Evolutionary conservation across 2,888 invertebrate species (phyloP), one percentile per base, ranked within the genome.

Genomic region (Clostera curtula): DNA sequence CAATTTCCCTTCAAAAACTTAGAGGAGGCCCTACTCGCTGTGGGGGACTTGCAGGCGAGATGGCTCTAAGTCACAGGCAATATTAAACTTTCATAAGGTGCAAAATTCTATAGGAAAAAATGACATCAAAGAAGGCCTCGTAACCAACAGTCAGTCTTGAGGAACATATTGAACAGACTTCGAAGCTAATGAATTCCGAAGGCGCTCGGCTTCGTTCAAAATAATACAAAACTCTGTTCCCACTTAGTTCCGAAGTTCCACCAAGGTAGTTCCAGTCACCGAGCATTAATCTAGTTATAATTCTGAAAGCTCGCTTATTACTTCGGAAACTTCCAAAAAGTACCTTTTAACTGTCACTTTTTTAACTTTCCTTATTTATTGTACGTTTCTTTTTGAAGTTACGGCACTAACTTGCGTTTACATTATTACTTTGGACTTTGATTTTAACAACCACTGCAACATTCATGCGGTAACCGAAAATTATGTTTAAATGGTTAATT

Each of bases 211-310:
- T 69, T 69, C 65, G 59, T 68, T 70, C 71, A 75, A 79, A 82
- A 79, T 72, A 79, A 71, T 64, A 72, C 66, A 74, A 77, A 76
- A 76, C 68, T 64, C 43, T 43, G 58, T 64, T 68, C 51, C 57
- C 58, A 57, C 59, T 66, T 63, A 68, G 65, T 71, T 67, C 27
- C 48, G 31, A 72, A 77, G 66, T 77, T 71, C 56, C 50, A 51
- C 55, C 54, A 46, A 57, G 64, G 67, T 70, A 75, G 68, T 76
- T 74, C 61, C 66, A 71, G 70, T 77, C 68, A 67, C 64, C 59
- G 62, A 69, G 68, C 79, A 75, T 79, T 82, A 76, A 77, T 80
- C 70, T 73, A 65, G 70, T 76, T 75, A 74, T 71, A 70, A 68
- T 70, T 65, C 53, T 47, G 40, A 49, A 52, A 51, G 50, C 51